Evolutionary conservation across 2,113 vertebrate species (phyloP).

Genomic region (Lichenostomus cassidix): DNA sequence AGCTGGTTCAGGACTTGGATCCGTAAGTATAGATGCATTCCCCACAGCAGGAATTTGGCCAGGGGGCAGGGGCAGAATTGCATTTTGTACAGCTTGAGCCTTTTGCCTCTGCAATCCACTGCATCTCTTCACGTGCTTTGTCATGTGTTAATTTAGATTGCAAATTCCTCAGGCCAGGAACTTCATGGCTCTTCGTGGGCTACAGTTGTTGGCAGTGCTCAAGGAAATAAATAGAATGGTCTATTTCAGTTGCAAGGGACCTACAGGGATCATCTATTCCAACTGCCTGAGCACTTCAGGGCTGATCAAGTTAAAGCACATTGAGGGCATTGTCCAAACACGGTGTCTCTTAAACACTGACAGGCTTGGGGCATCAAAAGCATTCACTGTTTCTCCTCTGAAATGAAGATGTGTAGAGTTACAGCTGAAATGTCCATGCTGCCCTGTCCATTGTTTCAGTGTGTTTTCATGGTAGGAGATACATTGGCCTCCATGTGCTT

Average conservation of each 20-base stretch:
- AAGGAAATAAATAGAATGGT: background rate
- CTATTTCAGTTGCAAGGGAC: background rate
- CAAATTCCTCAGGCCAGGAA: background rate
- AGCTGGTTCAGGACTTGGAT: background rate
- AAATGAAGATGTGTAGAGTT: background rate
- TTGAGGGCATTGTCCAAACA: background rate
- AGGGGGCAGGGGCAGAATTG: background rate
- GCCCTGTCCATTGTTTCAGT: background rate
- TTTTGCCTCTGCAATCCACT: background rate
- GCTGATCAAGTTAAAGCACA: background rate
- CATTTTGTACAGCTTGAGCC: background rate
- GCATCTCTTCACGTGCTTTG: background rate
- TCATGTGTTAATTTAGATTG: background rate
- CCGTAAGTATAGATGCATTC: background rate
- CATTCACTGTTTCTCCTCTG: background rate
- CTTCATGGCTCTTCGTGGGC: background rate
- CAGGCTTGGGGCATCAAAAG: background rate
- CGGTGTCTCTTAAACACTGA: background rate
- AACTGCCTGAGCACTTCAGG: background rate
- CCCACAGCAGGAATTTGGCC: background rate
- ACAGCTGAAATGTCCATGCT: background rate
- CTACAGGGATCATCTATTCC: background rate
- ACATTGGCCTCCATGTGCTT: background rate
- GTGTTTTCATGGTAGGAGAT: background rate
- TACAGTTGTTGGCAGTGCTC: background rate